Percentiles rank a stretch among this genome's conserved stretches.
These are phyloP conservation scores for Abrostola triplasia DNA, from an alignment of 2,888 invertebrate species.

Conservation along the genomic window DNA sequence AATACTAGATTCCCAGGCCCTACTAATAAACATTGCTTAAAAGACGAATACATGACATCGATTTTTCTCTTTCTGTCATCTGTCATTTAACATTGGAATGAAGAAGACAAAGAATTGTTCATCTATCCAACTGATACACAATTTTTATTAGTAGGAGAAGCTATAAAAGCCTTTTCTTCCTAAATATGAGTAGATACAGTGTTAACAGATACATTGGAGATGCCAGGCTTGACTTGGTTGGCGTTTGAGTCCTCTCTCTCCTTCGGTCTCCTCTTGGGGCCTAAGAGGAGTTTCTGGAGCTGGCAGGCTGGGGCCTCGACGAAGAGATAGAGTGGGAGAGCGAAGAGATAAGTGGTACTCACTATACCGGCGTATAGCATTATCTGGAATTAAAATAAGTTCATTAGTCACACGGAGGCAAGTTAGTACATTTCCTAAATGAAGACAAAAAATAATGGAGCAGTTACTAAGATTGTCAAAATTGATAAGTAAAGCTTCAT, in stretches of 20 bases:
- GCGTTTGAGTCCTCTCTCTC: constrained; percentile 70
- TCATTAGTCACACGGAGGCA: too few relatives aligned
- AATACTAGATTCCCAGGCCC: too few relatives aligned
- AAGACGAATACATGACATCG: too few relatives aligned
- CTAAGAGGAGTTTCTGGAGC: constrained; percentile 79
- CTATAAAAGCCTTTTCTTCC: constrained; percentile 1
- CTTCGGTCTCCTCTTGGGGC: constrained; percentile 71
- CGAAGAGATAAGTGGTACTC: constrained; percentile 73
- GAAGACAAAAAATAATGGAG: too few relatives aligned
- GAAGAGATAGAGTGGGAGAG: constrained; percentile 79
- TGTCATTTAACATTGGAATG: too few relatives aligned
- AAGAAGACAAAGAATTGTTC: too few relatives aligned
- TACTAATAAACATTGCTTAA: too few relatives aligned
- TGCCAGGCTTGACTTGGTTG: constrained; percentile 78
- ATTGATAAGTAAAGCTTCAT: too few relatives aligned
- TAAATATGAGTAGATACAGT: constrained; percentile 84
- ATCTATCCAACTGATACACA: neutral
- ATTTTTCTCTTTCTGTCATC: too few relatives aligned
- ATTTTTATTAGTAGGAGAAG: neutral
- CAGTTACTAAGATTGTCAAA: too few relatives aligned
- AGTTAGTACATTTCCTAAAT: too few relatives aligned
- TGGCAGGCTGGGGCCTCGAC: constrained; percentile 82
- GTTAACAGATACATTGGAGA: constrained; percentile 79
- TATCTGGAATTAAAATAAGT: constrained; percentile 67
- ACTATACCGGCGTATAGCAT: constrained; percentile 84